Conservation (phyloP, 1,140 invertebrate genomes). For the Trichonephila clavata region DNA sequence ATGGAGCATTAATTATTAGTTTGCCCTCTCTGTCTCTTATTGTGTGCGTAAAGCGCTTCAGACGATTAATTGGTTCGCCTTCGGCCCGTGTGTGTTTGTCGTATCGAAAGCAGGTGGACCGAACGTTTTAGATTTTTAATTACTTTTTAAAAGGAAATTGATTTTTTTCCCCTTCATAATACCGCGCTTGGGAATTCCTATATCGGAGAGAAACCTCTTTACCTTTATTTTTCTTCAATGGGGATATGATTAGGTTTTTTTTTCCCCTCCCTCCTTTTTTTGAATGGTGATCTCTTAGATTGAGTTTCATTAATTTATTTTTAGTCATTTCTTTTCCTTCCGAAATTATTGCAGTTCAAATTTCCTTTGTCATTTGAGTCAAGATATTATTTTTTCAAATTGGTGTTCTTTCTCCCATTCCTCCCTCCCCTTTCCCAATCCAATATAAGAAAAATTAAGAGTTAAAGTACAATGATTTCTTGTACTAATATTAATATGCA, state of each 20-base stretch:
- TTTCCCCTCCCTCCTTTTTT: neutral
- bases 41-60: neutral
- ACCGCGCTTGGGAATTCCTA: neutral
- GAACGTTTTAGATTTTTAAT: constrained; percentile 34
- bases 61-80: constrained; percentile 54
- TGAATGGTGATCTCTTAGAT: neutral
- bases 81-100: constrained; percentile 7
- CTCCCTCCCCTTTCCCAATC: no score
- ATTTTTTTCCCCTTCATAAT: neutral
- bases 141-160: constrained; percentile 25
- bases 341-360: neutral
- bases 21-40: neutral
- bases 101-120: neutral
- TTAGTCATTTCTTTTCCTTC: neutral
- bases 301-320: constrained; percentile 15
- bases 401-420: no score
- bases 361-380: neutral
- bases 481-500: no score
- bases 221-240: neutral
- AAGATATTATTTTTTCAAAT: no score
- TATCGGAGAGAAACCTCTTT: neutral
- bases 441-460: no score
- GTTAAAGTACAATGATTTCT: no score
- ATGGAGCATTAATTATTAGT: constrained; percentile 63
- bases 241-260: neutral